Base-by-base conservation (phyloP, 2,888 invertebrate genomes). In the Neocrepidodera transversa region DNA sequence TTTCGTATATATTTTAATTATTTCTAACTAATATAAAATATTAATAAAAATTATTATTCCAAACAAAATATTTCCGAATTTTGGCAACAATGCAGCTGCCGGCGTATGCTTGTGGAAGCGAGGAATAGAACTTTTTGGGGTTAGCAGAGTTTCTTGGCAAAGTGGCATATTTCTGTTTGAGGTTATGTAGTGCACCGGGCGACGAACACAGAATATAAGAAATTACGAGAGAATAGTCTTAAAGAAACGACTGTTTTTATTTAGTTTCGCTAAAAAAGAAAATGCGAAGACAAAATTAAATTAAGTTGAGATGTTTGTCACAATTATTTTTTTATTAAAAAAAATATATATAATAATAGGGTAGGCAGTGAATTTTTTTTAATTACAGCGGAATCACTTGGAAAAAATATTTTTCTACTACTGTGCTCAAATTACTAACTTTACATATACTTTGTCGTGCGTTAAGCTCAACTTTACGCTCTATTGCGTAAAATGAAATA, bases 101-200 rank as follows among this genome's bases (percentile, higher is more conserved):
- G 42, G 23, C 23, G 11, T 20, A 20, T 42, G 42, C 23, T 42
- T 13, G 18, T 20, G n/a, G 42, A 11, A 42, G 13, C 4, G 4
- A 7, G 59, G 59, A 58, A 62, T 61, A 52, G 38, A 45, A 56
- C 45, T 51, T 56, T 47, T 51, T 56, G 48, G 62, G 65, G 55
- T 63, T 58, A 59, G 52, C 50, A 58, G 58, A 62, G 60, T 62
- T 65, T 64, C 63, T 58, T 57, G 54, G 62, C 62, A 62, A 65
- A 68, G 66, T 67, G 66, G 62, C 50, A 52, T 52, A 58, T 52
- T 58, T 58, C 43, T 58, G 47, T 58, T 52, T 58, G 16, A 40
- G 14, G 52, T 38, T 52, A 52, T 52, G 48, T 47, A 47, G 38
- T 48, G 58, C 28, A 51, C 48, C 40, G 52, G 51, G 45, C 13